Conservation (phyloP, 2,113 vertebrate species). For the Phoenicopterus ruber region DNA sequence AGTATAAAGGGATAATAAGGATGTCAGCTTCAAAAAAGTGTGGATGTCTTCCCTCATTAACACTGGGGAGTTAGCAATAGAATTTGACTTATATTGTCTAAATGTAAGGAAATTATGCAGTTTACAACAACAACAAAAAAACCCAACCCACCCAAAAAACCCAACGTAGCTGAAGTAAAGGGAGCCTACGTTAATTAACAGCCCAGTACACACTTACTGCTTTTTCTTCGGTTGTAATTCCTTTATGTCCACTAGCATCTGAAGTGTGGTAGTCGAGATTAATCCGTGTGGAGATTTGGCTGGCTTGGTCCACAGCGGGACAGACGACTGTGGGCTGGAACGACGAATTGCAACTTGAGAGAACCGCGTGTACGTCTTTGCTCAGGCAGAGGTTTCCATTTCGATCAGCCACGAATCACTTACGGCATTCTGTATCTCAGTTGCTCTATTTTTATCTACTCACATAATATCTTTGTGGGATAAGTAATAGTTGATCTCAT, state of each 20-base stretch:
- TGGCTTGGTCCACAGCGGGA: not conserved
- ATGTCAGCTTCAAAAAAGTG: not conserved
- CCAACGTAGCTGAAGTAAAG: not conserved
- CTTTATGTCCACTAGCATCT: not conserved
- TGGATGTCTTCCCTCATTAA: not conserved
- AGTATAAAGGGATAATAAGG: not conserved
- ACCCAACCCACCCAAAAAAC: not conserved
- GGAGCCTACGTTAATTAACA: not conserved
- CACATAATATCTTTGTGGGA: not conserved
- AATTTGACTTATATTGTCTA: not conserved
- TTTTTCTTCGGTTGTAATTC: not conserved
- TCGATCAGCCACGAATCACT: not conserved
- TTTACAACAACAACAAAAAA: not conserved
- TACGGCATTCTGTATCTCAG: not conserved
- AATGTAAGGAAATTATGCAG: not conserved
- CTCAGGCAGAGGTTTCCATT: not conserved
- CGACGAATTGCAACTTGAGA: not conserved
- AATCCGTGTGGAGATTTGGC: not conserved
- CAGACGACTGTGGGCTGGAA: not conserved
- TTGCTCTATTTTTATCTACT: not conserved
- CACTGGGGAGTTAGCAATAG: not conserved
- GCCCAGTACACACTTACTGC: not conserved
- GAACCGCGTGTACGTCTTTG: fast-evolving
- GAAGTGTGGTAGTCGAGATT: not conserved
- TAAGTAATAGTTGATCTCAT: not conserved